These are phyloP conservation scores for Mormyrus proboscirostris DNA, from an alignment of 2,797 vertebrate genomes.

Conservation along the genomic window DNA sequence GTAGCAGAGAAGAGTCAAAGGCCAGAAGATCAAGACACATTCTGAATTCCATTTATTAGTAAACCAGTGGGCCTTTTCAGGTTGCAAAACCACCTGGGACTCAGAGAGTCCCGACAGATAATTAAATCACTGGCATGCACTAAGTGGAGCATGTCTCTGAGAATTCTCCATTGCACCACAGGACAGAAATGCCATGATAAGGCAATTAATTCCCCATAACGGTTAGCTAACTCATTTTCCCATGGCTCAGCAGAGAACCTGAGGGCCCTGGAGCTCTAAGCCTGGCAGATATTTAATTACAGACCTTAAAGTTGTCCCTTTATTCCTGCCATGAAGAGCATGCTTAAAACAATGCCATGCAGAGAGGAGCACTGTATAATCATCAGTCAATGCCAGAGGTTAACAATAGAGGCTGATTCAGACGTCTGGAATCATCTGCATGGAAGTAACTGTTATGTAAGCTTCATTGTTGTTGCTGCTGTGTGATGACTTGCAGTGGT, in stretches of 20 bases:
- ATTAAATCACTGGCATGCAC: background rate
- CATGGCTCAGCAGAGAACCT: background rate
- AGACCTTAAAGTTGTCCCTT: background rate
- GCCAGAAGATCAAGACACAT: background rate
- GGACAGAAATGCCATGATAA: background rate
- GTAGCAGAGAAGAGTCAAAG: background rate
- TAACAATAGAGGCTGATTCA: background rate
- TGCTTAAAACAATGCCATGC: background rate
- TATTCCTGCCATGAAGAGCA: background rate
- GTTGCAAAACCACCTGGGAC: background rate
- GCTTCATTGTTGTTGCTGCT: background rate
- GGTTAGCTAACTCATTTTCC: background rate
- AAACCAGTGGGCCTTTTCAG: background rate
- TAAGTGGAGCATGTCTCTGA: background rate
- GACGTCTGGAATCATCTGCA: background rate
- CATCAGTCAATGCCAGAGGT: background rate
- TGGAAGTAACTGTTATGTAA: background rate
- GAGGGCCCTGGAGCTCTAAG: background rate
- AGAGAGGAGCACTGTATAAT: background rate
- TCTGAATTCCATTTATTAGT: background rate
- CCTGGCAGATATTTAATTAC: slow-evolving; percentile 10
- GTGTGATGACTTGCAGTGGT: background rate
- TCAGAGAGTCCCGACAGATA: background rate
- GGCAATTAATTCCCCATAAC: background rate
- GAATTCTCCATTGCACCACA: background rate